These are phyloP conservation scores for Gastrophysa polygoni DNA, from an alignment of 2,888 invertebrate genomes.

Conservation along the genomic window DNA sequence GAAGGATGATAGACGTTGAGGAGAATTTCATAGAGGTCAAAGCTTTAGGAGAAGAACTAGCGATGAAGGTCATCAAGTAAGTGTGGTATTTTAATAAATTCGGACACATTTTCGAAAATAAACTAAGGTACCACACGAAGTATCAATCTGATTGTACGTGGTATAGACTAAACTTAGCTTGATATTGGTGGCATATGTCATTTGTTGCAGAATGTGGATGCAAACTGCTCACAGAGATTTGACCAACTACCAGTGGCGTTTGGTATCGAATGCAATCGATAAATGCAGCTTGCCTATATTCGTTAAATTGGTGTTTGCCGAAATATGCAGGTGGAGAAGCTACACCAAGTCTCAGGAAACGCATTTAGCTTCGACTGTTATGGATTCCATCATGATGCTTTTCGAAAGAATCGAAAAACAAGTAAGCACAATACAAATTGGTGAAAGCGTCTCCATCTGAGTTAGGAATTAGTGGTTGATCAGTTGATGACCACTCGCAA, in stretches of 20 bases:
- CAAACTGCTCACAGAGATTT: constrained; percentile 85
- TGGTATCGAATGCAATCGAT: constrained; percentile 91
- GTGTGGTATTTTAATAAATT: too few species aligned
- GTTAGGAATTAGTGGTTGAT: too few species aligned
- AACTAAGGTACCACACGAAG: too few species aligned
- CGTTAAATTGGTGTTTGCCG: constrained; percentile 96
- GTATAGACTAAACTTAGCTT: too few species aligned
- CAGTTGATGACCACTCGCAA: too few species aligned
- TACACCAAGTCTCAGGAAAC: constrained; percentile 94
- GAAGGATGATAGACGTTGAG: constrained; percentile 87
- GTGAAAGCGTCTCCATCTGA: too few species aligned
- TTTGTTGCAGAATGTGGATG: constrained; percentile 88
- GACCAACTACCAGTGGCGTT: constrained; percentile 91
- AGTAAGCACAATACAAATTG: too few species aligned
- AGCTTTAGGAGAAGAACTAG: constrained; percentile 89
- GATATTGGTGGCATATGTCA: too few species aligned
- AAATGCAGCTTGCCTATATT: constrained; percentile 96
- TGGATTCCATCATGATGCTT: constrained; percentile 97
- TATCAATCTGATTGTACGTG: too few species aligned
- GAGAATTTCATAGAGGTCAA: constrained; percentile 90
- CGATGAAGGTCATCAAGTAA: constrained; percentile 87
- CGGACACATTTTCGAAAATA: too few species aligned
- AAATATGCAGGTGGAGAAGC: constrained; percentile 96
- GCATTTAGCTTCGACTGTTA: constrained; percentile 90
- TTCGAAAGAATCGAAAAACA: constrained; percentile 96